Evolutionary conservation across 2,113 vertebrate genomes (phyloP).

Genomic region (Fregetta grallaria): DNA sequence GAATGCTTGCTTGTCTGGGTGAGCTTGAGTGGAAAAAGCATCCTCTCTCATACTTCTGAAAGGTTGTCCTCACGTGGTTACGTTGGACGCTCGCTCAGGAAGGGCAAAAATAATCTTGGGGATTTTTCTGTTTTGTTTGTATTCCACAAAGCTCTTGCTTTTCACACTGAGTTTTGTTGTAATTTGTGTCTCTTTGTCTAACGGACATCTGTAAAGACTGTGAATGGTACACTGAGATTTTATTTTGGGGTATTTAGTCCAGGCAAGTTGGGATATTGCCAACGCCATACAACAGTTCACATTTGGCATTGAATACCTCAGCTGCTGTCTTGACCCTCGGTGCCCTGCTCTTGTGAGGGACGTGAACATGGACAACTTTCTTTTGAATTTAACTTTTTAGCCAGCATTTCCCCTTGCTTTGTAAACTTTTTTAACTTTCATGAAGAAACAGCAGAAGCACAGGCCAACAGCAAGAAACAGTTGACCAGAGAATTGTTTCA

Average conservation of each 20-base stretch:
- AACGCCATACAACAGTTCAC: not conserved
- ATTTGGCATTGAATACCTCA: not conserved
- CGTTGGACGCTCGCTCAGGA: not conserved
- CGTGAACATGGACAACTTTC: not conserved
- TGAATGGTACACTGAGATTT: not conserved
- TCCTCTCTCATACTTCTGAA: not conserved
- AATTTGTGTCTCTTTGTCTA: not conserved
- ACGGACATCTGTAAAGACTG: not conserved
- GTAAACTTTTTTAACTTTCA: not conserved
- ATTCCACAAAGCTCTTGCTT: not conserved
- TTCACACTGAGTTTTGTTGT: not conserved
- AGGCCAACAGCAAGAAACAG: not conserved
- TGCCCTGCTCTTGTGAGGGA: not conserved
- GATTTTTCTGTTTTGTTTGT: not conserved
- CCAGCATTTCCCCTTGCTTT: not conserved
- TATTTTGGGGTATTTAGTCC: not conserved
- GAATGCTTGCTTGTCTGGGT: not conserved
- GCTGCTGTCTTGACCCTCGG: not conserved
- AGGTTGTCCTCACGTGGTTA: accelerated
- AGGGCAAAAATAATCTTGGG: not conserved
- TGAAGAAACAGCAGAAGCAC: not conserved
- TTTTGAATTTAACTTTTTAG: not conserved
- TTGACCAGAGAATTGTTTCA: not conserved
- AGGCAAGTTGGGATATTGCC: not conserved
- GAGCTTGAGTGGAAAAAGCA: not conserved